Conservation (phyloP, 2,888 invertebrate species). For the Phyto melanocephala region DNA sequence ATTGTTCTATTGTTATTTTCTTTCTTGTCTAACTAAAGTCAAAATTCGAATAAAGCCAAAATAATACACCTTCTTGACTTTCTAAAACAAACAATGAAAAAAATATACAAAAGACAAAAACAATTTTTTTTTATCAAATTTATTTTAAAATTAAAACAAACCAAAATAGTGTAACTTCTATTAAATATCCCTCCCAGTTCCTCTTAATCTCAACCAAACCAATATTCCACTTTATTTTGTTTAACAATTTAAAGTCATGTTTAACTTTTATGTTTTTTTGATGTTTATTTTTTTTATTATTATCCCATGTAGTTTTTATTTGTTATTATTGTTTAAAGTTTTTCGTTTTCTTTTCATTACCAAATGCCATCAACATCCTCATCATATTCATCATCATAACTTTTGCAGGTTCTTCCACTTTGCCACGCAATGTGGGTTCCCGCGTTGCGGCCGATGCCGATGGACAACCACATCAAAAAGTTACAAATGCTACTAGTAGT, state of each 20-base stretch:
- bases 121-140: slow-evolving; percentile 7
- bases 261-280: not conserved
- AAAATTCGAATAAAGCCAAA: slow-evolving; percentile 29
- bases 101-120: slow-evolving; percentile 32
- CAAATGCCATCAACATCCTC: slow-evolving; percentile 66
- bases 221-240: not conserved
- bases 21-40: slow-evolving; percentile 38
- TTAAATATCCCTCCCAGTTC: not conserved
- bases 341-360: slow-evolving; percentile 32
- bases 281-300: not conserved
- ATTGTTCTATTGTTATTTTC: slow-evolving; percentile 19
- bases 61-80: slow-evolving; percentile 25
- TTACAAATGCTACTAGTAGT: slow-evolving; percentile 91
- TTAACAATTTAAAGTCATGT: not conserved
- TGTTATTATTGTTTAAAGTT: not conserved
- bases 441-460: slow-evolving; percentile 74
- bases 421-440: slow-evolving; percentile 83
- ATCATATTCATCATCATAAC: slow-evolving; percentile 72
- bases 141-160: not conserved
- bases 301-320: slow-evolving; percentile 32
- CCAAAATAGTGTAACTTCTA: not conserved
- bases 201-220: not conserved
- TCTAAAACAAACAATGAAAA: slow-evolving; percentile 37
- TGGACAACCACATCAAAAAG: slow-evolving; percentile 82
- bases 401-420: slow-evolving; percentile 87